These are phyloP conservation scores for Bombus haemorrhoidalis DNA, from an alignment of 1,140 invertebrate genomes.

Conservation along the genomic window DNA sequence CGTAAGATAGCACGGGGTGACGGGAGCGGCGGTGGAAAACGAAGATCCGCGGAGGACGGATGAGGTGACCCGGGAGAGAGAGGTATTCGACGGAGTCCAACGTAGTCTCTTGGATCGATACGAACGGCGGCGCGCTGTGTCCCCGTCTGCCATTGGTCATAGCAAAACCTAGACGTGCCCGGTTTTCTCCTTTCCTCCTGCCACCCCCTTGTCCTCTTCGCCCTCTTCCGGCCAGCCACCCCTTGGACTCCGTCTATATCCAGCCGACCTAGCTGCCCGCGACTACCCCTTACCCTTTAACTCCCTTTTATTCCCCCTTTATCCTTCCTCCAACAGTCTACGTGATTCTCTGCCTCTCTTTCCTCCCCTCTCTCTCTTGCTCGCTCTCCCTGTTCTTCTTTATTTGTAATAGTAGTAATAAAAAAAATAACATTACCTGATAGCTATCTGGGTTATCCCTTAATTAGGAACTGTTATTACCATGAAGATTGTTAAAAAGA, in stretches of 20 bases:
- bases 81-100: conserved; percentile 73
- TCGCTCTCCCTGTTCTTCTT: too few species aligned
- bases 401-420: too few species aligned
- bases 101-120: conserved; percentile 79
- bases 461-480: too few species aligned
- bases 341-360: conserved; percentile 11
- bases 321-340: conserved; percentile 32
- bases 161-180: conserved; percentile 77
- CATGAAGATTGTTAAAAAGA: too few species aligned
- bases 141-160: conserved; percentile 82
- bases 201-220: conserved; percentile 40
- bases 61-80: conserved; percentile 80
- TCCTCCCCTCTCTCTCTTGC: background rate
- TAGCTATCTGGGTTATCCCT: too few species aligned
- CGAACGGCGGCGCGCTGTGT: conserved; percentile 79
- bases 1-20: conserved; percentile 35
- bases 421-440: too few species aligned
- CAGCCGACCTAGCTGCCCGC: conserved; percentile 49
- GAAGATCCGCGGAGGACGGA: conserved; percentile 75
- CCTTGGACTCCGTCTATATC: conserved; percentile 54
- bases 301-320: conserved; percentile 27
- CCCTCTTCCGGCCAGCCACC: conserved; percentile 57
- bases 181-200: conserved; percentile 67
- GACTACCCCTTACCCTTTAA: conserved; percentile 46
- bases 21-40: conserved; percentile 67